Conservation (phyloP, 2,113 vertebrate genomes). For the Capreolus pygargus region DNA sequence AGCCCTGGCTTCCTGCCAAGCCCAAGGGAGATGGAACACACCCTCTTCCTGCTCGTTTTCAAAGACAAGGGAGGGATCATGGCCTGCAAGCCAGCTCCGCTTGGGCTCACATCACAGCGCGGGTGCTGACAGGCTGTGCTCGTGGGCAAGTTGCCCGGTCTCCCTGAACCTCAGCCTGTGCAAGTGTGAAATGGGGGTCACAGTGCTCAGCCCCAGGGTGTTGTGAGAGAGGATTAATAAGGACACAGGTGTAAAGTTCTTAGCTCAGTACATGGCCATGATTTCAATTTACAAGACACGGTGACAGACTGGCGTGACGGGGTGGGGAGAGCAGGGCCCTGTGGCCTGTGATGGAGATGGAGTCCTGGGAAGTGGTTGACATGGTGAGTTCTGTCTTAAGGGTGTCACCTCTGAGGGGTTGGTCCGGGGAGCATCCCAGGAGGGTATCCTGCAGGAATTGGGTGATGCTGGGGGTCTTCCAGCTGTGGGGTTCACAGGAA, state of each 20-base stretch:
- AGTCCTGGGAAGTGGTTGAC: not conserved
- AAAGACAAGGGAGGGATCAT: not conserved
- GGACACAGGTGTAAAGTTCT: not conserved
- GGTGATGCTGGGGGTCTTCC: not conserved
- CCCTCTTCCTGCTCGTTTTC: not conserved
- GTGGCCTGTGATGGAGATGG: not conserved
- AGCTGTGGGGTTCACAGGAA: rapidly evolving
- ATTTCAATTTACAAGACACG: not conserved
- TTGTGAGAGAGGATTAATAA: not conserved
- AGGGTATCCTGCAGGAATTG: not conserved
- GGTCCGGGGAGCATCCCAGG: not conserved
- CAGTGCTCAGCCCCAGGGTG: rapidly evolving
- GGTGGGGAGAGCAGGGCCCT: not conserved
- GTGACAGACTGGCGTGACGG: not conserved
- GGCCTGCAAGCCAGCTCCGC: not conserved
- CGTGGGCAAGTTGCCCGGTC: not conserved
- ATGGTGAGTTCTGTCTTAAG: not conserved
- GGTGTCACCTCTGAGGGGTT: not conserved
- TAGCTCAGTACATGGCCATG: not conserved
- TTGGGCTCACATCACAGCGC: rapidly evolving
- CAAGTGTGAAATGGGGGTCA: not conserved
- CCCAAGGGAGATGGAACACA: not conserved
- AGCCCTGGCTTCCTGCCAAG: not conserved
- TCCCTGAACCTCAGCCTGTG: not conserved
- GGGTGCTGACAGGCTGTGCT: not conserved